Conservation (phyloP, 2,113 vertebrate species). For the Phocoena phocoena region DNA sequence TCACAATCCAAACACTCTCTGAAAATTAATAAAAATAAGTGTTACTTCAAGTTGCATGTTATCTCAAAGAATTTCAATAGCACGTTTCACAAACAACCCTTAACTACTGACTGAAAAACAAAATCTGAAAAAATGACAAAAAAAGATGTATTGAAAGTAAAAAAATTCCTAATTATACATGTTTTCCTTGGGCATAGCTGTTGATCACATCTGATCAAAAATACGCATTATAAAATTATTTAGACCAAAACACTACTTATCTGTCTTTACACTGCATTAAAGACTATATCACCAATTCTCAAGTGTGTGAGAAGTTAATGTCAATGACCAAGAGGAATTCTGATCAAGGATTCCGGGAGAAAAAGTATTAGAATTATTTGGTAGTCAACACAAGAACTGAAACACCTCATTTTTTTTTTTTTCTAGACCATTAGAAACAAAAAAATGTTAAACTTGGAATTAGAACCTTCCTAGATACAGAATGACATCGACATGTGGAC, state of each 20-base stretch:
- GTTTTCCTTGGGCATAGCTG: background rate
- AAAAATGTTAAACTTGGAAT: background rate
- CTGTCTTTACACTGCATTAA: background rate
- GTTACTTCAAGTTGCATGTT: conserved; percentile 47
- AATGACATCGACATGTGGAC: background rate
- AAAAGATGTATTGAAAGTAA: background rate
- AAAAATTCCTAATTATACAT: background rate
- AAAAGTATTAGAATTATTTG: conserved; percentile 3
- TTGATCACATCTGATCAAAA: background rate
- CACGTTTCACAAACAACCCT: background rate
- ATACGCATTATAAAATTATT: background rate
- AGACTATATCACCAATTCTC: background rate
- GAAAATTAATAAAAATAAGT: conserved; percentile 63
- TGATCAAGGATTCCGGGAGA: background rate
- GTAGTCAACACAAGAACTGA: background rate
- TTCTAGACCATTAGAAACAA: background rate
- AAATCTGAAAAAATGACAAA: background rate
- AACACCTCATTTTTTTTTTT: background rate
- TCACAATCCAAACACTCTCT: conserved; percentile 64
- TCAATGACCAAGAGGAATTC: background rate
- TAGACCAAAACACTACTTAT: background rate
- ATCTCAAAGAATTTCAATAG: conserved; percentile 11
- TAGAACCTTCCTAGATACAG: background rate
- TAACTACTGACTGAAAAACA: conserved; percentile 17
- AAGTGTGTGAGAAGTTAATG: background rate